Base-by-base conservation (phyloP, 2,113 vertebrate genomes). In the Grammomys dolichurus region DNA sequence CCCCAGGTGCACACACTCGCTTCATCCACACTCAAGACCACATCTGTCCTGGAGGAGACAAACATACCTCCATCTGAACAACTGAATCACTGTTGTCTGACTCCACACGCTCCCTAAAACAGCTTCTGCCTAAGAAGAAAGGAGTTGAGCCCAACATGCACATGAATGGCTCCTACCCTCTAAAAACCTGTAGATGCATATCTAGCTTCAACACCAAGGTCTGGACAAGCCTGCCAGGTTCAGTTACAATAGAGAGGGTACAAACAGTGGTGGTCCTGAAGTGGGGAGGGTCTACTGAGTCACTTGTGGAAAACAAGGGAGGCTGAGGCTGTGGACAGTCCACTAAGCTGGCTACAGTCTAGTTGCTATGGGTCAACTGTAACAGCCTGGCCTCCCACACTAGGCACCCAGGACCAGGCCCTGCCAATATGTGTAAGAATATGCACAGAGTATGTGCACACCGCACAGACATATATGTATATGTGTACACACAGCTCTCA, bases 241-340 rank as follows among this genome's bases (percentile, higher is more conserved):
- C 58, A 10, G 33, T 60, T 54, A 51, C 70, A 19, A 2, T 7
- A 24, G 72, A 73, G 13, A 65, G 13, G 31, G 6, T 17, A 28
- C 31, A 1, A 22, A 10, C 1, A 36, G 2, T 7, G n/a, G 1
- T 5, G 17, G 43, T 17, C 48, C 85, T 3, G 16, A 63, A 40
- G 3, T 8, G 24, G 60, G 14, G 24, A 3, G 28, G 33, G 4
- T 4, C 28, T 36, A 20, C 31, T 2, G 5, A 51, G 20, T 82
- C 80, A 20, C 40, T 40, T 56, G 28, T 24, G 19, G 11, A 19
- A 3, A 20, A 89, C 7, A 26, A 87, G 70, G 9, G n/a, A 43
- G 51, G 16, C 5, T 19, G 7, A 78, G 17, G 4, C 4, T 60
- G 0, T 28, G 0, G 1, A 28, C 40, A 26, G 46, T 40, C 46